phyloP scores from a whole-genome alignment of 1,140 invertebrate species.

The Proctacanthus coquilletti region DNA sequence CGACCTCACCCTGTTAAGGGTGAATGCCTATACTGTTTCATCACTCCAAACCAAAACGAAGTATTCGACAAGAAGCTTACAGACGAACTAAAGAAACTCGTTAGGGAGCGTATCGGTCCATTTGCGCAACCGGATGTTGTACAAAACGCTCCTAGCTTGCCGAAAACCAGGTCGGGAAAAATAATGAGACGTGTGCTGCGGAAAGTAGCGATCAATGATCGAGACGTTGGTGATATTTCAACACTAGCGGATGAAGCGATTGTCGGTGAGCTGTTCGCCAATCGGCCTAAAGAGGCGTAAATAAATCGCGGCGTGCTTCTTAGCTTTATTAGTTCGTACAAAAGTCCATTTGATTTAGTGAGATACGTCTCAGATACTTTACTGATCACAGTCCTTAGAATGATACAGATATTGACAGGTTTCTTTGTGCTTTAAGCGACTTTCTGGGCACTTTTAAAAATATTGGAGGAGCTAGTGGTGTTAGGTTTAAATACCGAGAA shows the following conservation, averaged over 20 bases:
- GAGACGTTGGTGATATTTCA: conserved; percentile 80
- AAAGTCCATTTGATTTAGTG: no score
- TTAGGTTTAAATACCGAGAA: no score
- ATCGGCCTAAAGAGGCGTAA: conserved; percentile 38
- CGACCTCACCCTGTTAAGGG: conserved; percentile 88
- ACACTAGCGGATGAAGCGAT: conserved; percentile 80
- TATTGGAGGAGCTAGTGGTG: no score
- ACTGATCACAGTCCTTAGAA: no score
- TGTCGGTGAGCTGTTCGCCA: conserved; percentile 62
- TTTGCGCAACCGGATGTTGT: conserved; percentile 93
- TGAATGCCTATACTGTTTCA: conserved; percentile 92
- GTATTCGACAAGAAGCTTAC: conserved; percentile 53
- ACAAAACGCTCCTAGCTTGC: conserved; percentile 79
- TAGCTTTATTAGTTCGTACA: no score
- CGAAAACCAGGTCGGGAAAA: conserved; percentile 96
- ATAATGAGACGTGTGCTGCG: conserved; percentile 91
- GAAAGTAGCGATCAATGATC: conserved; percentile 80
- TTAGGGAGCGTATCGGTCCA: conserved; percentile 84
- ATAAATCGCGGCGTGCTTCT: no score
- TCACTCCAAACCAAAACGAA: conserved; percentile 69
- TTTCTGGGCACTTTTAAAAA: no score
- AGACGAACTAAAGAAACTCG: conserved; percentile 62
- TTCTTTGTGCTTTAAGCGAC: no score
- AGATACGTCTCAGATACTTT: no score
- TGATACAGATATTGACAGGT: no score